Base-by-base conservation (phyloP, 53 echinoderm and acorn worm genomes). In the Mesocentrotus franciscanus region DNA sequence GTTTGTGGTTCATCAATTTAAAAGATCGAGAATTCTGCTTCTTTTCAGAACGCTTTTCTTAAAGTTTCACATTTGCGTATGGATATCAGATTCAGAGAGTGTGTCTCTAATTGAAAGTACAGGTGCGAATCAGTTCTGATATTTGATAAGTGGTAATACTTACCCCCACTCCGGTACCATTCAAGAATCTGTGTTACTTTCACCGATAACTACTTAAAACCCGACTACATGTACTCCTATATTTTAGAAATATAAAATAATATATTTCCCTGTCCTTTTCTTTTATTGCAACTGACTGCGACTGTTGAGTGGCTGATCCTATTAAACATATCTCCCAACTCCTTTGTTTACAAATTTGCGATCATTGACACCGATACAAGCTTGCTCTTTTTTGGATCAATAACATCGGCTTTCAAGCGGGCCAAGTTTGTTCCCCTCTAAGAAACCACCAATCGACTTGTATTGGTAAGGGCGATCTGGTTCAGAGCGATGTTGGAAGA, bases 341-440 rank as follows among this genome's bases (percentile, higher is more conserved):
- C 59, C 55, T 81, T 92, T 95, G 93, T 95, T 95, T 95, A 95
- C 95, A 95, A 95, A 95, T 95, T 92, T 90, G 87, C 20, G 57
- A 64, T 56, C 84, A 81, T 95, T 95, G 95, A 95, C 92, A 95
- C 93, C 85, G 66, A 85, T 70, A 56, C 71, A 61, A 85, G 87
- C 56, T 42, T 61, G 85, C 13, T 55, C 32, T 34, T 29, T 81
- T 33, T 61, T 29, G 79, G 93, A 93, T 93, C 93, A 92, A 92
- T 92, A 92, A 49, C 72, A 75, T 91, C 66, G 91, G 62, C 91
- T 91, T 91, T 91, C 61, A 64, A 87, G 87, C 87, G 87, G 59
- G 87, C 58, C 87, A 57, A 87, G 87, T 87, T 87, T 87, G 56
- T 27, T 16, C 59, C 87, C 29, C 87, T 57, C 87, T 16, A 24